These are phyloP conservation scores for Zophobas morio DNA, from an alignment of 1,140 invertebrate genomes.

Conservation along the genomic window DNA sequence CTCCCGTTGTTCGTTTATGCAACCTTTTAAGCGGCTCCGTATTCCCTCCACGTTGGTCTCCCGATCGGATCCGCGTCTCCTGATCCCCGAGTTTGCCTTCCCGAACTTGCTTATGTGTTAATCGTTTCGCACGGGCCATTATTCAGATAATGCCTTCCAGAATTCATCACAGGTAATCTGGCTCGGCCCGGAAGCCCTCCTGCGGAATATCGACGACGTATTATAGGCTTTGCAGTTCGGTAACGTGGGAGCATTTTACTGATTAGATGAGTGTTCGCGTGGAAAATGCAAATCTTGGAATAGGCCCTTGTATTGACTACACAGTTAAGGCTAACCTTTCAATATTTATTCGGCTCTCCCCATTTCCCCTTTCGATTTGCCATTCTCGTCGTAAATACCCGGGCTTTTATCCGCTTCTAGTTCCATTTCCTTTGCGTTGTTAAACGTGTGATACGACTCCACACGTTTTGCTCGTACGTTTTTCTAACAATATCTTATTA, in stretches of 20 bases:
- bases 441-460: conserved; percentile 47
- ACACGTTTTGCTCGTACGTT: conserved; percentile 49
- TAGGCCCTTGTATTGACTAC: conserved; percentile 39
- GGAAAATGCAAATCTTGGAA: conserved; percentile 38
- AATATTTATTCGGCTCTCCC: conserved; percentile 42
- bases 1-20: no score
- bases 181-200: not conserved
- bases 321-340: conserved; percentile 44
- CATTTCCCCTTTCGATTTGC: conserved; percentile 45
- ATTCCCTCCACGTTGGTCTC: no score
- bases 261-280: conserved; percentile 37
- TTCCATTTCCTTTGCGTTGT: conserved; percentile 44
- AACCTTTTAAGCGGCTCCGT: no score
- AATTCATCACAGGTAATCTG: conserved; percentile 3
- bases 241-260: conserved; percentile 28
- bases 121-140: not conserved
- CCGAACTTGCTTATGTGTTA: not conserved
- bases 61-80: no score
- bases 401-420: conserved; percentile 46
- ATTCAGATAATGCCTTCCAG: not conserved
- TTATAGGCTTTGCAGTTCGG: conserved; percentile 17
- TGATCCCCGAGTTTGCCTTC: not conserved
- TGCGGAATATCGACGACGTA: conserved; percentile 7
- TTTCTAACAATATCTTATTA: conserved; percentile 52
- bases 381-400: conserved; percentile 45